A percentile compares a stretch with the other conserved stretches of the same genome.
Conservation (phyloP, 2,113 vertebrate species). For the Nestor notabilis region DNA sequence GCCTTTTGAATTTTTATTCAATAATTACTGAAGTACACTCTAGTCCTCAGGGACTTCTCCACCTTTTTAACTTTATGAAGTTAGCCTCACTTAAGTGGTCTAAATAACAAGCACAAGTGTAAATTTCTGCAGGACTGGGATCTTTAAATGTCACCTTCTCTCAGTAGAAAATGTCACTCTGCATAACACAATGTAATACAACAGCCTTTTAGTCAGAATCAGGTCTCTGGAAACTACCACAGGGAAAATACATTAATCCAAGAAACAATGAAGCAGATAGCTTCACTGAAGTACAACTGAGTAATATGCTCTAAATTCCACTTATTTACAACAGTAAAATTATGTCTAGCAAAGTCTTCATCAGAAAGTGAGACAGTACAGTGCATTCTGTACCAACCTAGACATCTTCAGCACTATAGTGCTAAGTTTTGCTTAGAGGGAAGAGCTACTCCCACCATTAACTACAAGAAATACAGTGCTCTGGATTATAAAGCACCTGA, state of each 20-base stretch:
- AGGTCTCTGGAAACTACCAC: constrained; percentile 31
- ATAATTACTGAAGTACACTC: neutral
- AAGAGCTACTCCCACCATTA: neutral
- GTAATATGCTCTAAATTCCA: neutral
- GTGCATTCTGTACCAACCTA: neutral
- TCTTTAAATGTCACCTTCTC: constrained; percentile 9
- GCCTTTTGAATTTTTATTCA: constrained; percentile 1
- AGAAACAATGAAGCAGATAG: neutral
- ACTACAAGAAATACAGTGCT: neutral
- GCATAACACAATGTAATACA: neutral
- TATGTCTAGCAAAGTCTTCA: neutral
- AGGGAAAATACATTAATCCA: constrained; percentile 8
- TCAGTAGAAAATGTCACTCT: constrained; percentile 12
- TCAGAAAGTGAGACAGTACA: neutral
- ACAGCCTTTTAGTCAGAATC: constrained; percentile 15
- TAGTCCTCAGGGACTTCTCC: neutral
- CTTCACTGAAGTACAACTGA: neutral
- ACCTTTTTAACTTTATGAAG: neutral
- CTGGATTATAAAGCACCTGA: neutral
- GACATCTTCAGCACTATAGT: accelerated
- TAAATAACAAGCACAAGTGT: neutral
- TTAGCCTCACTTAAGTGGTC: neutral
- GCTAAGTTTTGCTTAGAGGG: neutral
- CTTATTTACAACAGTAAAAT: neutral
- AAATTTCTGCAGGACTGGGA: constrained; percentile 8